Percentiles rank a stretch among this genome's conserved stretches.
Conservation (phyloP, 1,140 invertebrate genomes). For the Drosophila leontia region DNA sequence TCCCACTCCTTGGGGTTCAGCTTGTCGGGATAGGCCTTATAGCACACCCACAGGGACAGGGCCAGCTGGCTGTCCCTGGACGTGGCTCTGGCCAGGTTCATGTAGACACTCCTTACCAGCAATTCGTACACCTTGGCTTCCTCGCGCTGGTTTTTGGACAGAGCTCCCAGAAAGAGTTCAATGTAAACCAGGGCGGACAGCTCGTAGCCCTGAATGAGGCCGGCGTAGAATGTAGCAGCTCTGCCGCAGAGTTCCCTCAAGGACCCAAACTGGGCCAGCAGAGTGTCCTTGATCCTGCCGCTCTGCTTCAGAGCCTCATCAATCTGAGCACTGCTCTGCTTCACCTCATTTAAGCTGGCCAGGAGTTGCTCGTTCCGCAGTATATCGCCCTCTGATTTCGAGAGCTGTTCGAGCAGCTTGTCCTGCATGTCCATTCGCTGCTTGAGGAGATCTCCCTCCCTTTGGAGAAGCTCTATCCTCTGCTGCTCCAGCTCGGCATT, state of each 20-base stretch:
- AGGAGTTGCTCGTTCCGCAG: conserved; percentile 95
- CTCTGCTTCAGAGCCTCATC: conserved; percentile 92
- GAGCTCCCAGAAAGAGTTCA: conserved; percentile 89
- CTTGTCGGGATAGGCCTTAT: conserved; percentile 88
- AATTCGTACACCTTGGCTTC: conserved; percentile 85
- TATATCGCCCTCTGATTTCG: conserved; percentile 93
- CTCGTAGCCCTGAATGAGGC: conserved; percentile 88
- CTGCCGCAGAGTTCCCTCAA: conserved; percentile 88
- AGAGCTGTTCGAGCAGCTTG: conserved; percentile 92
- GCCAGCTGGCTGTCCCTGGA: conserved; percentile 91
- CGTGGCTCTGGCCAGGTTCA: conserved; percentile 91
- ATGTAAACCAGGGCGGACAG: conserved; percentile 91
- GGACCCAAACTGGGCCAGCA: conserved; percentile 90
- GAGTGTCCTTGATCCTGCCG: conserved; percentile 88
- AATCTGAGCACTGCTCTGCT: conserved; percentile 94
- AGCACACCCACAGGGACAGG: conserved; percentile 90
- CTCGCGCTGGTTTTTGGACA: conserved; percentile 63
- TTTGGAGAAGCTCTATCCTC: conserved; percentile 71
- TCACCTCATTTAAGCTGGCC: conserved; percentile 96
- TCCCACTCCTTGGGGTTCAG: conserved; percentile 93
- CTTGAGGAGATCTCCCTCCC: conserved; percentile 79
- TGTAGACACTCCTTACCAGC: conserved; percentile 88
- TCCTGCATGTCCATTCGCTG: conserved; percentile 88
- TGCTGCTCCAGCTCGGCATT: conserved; percentile 75
- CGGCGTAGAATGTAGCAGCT: conserved; percentile 92